Conservation (phyloP, 2,888 invertebrate species). For the Sesia bembeciformis region DNA sequence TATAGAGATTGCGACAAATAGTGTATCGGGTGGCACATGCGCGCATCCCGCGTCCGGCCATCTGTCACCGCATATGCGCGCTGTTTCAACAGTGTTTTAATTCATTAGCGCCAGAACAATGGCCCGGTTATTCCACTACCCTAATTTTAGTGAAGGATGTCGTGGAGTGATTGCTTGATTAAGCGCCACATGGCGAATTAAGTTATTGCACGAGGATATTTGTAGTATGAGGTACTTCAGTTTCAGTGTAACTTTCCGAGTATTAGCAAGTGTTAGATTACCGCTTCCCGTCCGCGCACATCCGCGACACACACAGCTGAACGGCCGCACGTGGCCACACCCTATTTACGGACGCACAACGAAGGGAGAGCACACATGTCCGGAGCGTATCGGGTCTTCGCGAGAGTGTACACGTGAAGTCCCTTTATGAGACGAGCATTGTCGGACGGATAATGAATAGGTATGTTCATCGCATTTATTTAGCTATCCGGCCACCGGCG, state of each 20-base stretch:
- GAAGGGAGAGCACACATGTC: slow-evolving; percentile 71
- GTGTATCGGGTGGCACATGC: slow-evolving; percentile 53
- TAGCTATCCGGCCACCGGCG: slow-evolving; percentile 70
- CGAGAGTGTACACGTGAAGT: slow-evolving; percentile 71
- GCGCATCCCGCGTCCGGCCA: slow-evolving; percentile 64
- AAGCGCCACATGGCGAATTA: slow-evolving; percentile 5
- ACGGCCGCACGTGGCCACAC: slow-evolving; percentile 71
- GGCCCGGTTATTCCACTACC: slow-evolving; percentile 38
- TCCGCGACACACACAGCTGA: slow-evolving; percentile 71
- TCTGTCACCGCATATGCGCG: slow-evolving; percentile 68
- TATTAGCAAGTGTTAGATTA: slow-evolving; percentile 65
- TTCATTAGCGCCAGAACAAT: slow-evolving; percentile 61
- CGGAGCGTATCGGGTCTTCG: slow-evolving; percentile 71
- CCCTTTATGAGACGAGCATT: slow-evolving; percentile 71
- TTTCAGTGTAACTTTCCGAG: slow-evolving; percentile 40
- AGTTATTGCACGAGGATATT: slow-evolving; percentile 13
- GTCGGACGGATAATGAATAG: slow-evolving; percentile 67
- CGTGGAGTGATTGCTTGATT: neutral
- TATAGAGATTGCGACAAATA: slow-evolving; percentile 57
- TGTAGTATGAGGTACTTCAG: slow-evolving; percentile 14
- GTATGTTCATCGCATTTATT: slow-evolving; percentile 63
- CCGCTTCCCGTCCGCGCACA: slow-evolving; percentile 67
- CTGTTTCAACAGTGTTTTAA: slow-evolving; percentile 63
- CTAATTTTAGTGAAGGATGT: slow-evolving; percentile 23
- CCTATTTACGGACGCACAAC: slow-evolving; percentile 72